phyloP scores from a whole-genome alignment of 2,113 vertebrate species.

The Macroglossus sobrinus region DNA sequence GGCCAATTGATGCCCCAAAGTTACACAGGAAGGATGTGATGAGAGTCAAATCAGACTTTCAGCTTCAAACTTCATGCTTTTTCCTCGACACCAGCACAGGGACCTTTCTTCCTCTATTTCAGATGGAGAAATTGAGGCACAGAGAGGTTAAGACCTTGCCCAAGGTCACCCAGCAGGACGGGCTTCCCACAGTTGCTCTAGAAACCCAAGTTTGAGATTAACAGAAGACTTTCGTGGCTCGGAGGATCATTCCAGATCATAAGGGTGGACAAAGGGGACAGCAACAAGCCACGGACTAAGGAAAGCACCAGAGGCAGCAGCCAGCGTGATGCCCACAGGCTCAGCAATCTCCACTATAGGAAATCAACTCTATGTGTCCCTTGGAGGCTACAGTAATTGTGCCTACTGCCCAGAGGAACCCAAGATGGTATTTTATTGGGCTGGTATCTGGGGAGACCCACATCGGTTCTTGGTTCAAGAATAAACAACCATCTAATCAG shows the following conservation, averaged over 20 bases:
- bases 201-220: not conserved
- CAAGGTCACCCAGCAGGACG: not conserved
- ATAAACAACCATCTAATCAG: not conserved
- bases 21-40: not conserved
- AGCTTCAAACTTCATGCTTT: not conserved
- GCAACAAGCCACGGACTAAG: rapidly evolving
- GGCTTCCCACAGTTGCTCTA: not conserved
- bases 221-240: not conserved
- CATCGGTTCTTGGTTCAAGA: not conserved
- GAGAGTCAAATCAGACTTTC: not conserved
- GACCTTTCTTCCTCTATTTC: not conserved
- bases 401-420: not conserved
- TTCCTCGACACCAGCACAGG: not conserved
- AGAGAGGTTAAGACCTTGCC: not conserved
- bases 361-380: not conserved
- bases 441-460: not conserved
- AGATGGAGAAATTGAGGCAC: not conserved
- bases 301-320: not conserved
- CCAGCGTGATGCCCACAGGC: no score
- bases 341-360: not conserved
- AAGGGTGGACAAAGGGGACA: not conserved
- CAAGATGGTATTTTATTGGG: not conserved
- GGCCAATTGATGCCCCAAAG: not conserved
- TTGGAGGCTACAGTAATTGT: not conserved
- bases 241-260: not conserved